phyloP scores from a whole-genome alignment of 2,888 invertebrate species.

The Synergus itoensis region DNA sequence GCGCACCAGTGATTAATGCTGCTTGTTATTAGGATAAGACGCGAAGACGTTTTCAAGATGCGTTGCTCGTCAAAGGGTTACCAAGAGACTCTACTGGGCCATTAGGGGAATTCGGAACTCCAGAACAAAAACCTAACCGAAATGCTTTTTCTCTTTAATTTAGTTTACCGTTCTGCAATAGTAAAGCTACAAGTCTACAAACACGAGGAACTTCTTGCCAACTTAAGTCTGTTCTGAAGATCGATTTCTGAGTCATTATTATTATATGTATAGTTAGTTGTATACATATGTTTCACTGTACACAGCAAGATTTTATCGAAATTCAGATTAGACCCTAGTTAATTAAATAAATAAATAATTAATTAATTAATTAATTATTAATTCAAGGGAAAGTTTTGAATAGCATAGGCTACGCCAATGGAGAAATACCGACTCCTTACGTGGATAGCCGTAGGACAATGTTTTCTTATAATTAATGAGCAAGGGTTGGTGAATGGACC shows the following conservation, averaged over 20 bases:
- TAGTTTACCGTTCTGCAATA: neutral
- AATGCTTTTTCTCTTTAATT: neutral
- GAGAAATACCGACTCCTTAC: slow-evolving; percentile 42
- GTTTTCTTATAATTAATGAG: slow-evolving; percentile 76
- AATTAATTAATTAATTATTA: slow-evolving; percentile 6
- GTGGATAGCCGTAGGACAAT: slow-evolving; percentile 64
- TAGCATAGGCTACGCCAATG: slow-evolving; percentile 9
- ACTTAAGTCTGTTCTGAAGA: neutral
- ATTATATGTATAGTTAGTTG: no score
- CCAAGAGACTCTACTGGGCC: slow-evolving; percentile 15
- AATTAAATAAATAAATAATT: no score
- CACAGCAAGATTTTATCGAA: neutral
- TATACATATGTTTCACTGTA: no score
- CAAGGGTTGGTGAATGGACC: slow-evolving; percentile 70
- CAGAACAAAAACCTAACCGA: neutral
- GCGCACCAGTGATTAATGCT: slow-evolving; percentile 70
- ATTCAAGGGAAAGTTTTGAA: slow-evolving; percentile 16
- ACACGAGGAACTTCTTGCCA: neutral
- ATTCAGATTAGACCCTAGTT: neutral
- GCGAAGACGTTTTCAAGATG: slow-evolving; percentile 64
- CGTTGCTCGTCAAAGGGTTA: slow-evolving; percentile 62
- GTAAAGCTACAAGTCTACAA: neutral
- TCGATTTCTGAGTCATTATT: neutral
- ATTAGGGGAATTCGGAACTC: neutral
- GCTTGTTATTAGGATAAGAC: slow-evolving; percentile 70